Percentiles rank a stretch among this genome's conserved stretches.
Evolutionary conservation across 2,797 vertebrate species (phyloP).

Genomic region (Silurus aristotelis): DNA sequence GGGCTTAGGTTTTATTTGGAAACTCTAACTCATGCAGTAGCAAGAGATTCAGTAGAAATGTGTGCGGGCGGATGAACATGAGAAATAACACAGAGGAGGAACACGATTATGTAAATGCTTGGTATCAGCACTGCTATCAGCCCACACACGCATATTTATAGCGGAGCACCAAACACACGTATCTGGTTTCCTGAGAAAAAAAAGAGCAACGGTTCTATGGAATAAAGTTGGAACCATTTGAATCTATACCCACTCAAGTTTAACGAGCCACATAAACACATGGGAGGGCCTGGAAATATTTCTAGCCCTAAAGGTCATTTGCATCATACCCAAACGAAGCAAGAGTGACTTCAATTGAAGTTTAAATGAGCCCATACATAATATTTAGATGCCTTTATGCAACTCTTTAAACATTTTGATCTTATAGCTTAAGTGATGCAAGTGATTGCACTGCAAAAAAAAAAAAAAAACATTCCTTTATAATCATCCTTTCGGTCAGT

Average conservation of each 20-base stretch:
- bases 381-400: background rate
- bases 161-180: slow-evolving; percentile 21
- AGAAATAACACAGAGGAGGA: slow-evolving; percentile 17
- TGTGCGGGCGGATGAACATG: slow-evolving; percentile 1
- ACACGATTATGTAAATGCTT: slow-evolving; percentile 44
- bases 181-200: slow-evolving; percentile 53
- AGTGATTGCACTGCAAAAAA: background rate
- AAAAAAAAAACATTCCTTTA: background rate
- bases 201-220: slow-evolving; percentile 30
- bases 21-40: background rate
- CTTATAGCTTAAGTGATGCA: background rate
- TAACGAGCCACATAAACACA: background rate
- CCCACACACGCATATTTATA: slow-evolving; percentile 53
- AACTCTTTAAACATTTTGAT: background rate
- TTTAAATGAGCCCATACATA: background rate
- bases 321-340: background rate
- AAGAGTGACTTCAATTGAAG: background rate
- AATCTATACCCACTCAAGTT: background rate
- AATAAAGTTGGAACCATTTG: too few species aligned
- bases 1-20: background rate
- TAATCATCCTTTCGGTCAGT: background rate
- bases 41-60: slow-evolving; percentile 11
- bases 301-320: background rate
- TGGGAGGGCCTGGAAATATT: background rate
- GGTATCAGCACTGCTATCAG: slow-evolving; percentile 37